Conservation (phyloP, 2,888 invertebrate genomes). For the Nyleta sp. region DNA sequence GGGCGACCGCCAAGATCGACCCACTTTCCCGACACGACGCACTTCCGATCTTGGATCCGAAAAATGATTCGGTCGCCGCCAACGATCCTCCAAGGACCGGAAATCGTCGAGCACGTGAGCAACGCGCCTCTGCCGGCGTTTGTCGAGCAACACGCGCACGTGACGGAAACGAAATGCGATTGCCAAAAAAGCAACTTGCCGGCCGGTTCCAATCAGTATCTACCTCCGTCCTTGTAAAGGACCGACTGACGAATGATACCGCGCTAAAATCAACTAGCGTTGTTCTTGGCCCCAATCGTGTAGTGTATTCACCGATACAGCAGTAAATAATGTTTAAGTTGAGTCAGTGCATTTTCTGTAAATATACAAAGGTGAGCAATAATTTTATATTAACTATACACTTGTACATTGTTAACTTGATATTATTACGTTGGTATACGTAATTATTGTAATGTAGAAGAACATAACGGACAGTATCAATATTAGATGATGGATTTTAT, state of each 20-base stretch:
- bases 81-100: constrained; percentile 22
- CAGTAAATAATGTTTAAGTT: constrained; percentile 22
- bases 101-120: constrained; percentile 20
- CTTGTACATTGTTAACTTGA: constrained; percentile 23
- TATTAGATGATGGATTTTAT: too few species aligned
- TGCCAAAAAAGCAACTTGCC: constrained; percentile 73
- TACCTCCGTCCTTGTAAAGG: constrained; percentile 69
- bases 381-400: constrained; percentile 5
- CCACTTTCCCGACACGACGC: too few species aligned
- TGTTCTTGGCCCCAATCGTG: neutral
- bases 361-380: constrained; percentile 7
- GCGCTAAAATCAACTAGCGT: too few species aligned
- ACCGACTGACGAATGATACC: constrained; percentile 55
- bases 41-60: too few species aligned
- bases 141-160: constrained; percentile 35
- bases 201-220: constrained; percentile 70
- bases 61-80: constrained; percentile 64
- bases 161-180: constrained; percentile 68
- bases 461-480: too few species aligned
- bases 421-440: too few species aligned
- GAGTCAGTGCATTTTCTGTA: constrained; percentile 41
- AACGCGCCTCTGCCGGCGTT: neutral
- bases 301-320: neutral
- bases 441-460: too few species aligned
- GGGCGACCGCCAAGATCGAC: too few species aligned